A percentile compares a stretch with the other conserved stretches of the same genome.
phyloP scores from a whole-genome alignment of 2,888 invertebrate genomes.

The Apamea monoglypha region DNA sequence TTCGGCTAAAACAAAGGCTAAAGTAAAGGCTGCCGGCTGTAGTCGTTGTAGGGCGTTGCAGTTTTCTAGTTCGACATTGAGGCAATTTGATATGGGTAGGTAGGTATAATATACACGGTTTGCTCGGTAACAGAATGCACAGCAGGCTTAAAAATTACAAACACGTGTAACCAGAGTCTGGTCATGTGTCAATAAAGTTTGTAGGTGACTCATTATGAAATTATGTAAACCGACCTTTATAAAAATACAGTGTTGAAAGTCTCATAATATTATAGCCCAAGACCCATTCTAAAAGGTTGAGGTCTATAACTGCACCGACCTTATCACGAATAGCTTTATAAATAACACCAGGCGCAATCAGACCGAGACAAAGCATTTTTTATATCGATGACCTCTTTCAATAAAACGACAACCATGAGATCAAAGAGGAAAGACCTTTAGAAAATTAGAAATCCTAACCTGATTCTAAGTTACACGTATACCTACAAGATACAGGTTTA shows the following conservation, averaged over 20 bases:
- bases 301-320: conserved; percentile 55
- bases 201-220: conserved; percentile 63
- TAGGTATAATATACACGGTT: conserved; percentile 46
- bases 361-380: conserved; percentile 65
- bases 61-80: conserved; percentile 40
- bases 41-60: conserved; percentile 16
- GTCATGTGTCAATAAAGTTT: conserved; percentile 70
- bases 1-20: conserved; percentile 33
- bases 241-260: conserved; percentile 20
- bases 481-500: conserved; percentile 12
- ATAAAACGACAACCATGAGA: conserved; percentile 30
- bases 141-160: conserved; percentile 65
- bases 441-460: conserved; percentile 41
- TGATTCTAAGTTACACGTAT: conserved; percentile 6
- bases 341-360: conserved; percentile 62
- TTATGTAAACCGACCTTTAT: conserved; percentile 34
- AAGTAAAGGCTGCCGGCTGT: conserved; percentile 18
- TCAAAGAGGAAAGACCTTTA: conserved; percentile 42
- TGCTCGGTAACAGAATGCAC: conserved; percentile 57
- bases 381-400: conserved; percentile 58
- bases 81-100: conserved; percentile 52
- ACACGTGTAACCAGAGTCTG: conserved; percentile 68
- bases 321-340: conserved; percentile 60
- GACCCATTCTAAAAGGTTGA: conserved; percentile 44
- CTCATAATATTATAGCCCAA: conserved; percentile 20